Conservation (phyloP, 2,797 vertebrate species). For the Crax fasciolata region DNA sequence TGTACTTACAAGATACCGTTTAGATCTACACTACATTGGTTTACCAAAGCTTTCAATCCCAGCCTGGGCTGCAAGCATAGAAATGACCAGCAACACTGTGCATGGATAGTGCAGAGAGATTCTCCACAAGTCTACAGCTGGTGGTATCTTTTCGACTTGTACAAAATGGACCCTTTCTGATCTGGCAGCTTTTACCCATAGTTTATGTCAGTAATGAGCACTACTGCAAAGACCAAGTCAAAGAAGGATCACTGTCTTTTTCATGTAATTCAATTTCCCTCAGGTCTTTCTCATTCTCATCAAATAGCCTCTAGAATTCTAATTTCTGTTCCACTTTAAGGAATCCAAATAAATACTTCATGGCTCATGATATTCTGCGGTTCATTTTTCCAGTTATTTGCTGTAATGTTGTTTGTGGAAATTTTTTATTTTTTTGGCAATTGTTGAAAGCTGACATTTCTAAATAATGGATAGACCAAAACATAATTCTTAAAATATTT, state of each 20-base stretch:
- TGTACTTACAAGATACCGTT: background rate
- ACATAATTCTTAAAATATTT: background rate
- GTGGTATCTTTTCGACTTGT: background rate
- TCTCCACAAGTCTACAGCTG: background rate
- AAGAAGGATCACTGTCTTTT: background rate
- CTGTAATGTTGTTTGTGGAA: background rate
- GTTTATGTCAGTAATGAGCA: background rate
- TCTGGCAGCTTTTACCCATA: background rate
- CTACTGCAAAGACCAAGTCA: background rate
- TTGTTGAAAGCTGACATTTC: background rate
- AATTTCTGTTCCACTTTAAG: conserved; percentile 22
- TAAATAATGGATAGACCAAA: background rate
- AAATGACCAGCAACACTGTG: background rate
- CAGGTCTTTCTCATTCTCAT: background rate
- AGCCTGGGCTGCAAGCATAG: background rate
- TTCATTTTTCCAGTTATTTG: background rate
- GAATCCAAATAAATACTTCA: background rate
- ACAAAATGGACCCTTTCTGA: background rate
- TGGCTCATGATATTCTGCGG: background rate
- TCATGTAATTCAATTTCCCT: background rate
- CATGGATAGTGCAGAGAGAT: background rate
- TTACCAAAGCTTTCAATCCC: background rate
- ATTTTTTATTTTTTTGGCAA: background rate
- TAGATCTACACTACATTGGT: background rate
- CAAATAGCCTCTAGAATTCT: conserved; percentile 27